A percentile compares a stretch with the other conserved stretches of the same genome.
These are phyloP conservation scores for Habrosyne pyritoides DNA, from an alignment of 2,888 invertebrate genomes.

Conservation along the genomic window DNA sequence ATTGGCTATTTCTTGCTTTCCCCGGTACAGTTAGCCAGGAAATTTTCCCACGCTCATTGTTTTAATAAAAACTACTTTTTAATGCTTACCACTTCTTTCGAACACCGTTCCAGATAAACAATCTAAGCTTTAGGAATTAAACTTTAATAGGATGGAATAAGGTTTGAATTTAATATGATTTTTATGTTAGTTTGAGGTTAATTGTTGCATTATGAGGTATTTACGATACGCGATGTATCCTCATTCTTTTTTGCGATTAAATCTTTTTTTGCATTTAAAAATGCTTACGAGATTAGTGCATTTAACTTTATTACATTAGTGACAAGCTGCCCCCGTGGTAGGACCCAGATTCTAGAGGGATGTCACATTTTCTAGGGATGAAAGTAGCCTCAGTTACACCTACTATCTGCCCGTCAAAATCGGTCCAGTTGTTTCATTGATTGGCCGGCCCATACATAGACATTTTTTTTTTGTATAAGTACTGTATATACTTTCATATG, in stretches of 20 bases:
- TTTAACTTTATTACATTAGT: not conserved
- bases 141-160: not conserved
- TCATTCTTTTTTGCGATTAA: slow-evolving; percentile 22
- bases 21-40: slow-evolving; percentile 58
- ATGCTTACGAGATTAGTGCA: not conserved
- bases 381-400: too few species aligned
- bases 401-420: too few species aligned
- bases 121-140: not conserved
- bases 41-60: slow-evolving; percentile 75
- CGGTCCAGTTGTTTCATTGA: too few species aligned
- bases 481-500: too few species aligned
- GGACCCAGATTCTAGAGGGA: too few species aligned
- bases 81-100: slow-evolving; percentile 36
- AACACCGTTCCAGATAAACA: not conserved
- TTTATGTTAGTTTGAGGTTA: slow-evolving; percentile 21
- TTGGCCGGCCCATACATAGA: too few species aligned
- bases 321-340: too few species aligned
- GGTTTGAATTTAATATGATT: not conserved
- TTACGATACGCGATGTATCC: slow-evolving; percentile 44
- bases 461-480: too few species aligned
- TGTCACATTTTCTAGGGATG: too few species aligned
- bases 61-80: slow-evolving; percentile 47
- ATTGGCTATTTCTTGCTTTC: slow-evolving; percentile 59
- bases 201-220: slow-evolving; percentile 41
- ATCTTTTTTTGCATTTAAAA: not conserved